Base-by-base conservation (phyloP, 2,888 invertebrate species). In the Boloria selene region DNA sequence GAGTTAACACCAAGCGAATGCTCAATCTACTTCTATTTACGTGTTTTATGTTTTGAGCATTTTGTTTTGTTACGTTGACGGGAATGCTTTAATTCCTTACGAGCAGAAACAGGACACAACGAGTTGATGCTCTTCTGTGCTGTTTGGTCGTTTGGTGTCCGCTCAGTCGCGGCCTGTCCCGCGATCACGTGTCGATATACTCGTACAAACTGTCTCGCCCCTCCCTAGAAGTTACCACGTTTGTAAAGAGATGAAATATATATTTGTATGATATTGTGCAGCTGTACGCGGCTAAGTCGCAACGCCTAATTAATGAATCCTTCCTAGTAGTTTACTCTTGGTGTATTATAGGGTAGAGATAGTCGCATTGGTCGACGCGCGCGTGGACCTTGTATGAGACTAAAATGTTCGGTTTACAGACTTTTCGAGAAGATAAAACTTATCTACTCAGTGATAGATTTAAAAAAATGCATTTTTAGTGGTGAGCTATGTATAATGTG, bases 391-490 rank as follows among this genome's bases (percentile, higher is more conserved):
- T 78, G 78, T 80, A 79, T 84, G 85, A 87, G 86, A 88, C 88
- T 88, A 81, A 87, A 80, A 80, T 76, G 76, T 83, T 88, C 87
- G 87, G 86, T 88, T 87, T 79, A 79, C 77, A 79, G 90, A 91
- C 87, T 92, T 92, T 92, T 91, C 91, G 91, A 89, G 87, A 84
- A 90, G 91, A 92, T 90, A 77, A 86, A 90, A 91, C 91, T 84
- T 80, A 79, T 91, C 91, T 90, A 90, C 90, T 88, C 90, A 88
- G 87, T 87, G 90, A 90, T 91, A 90, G 90, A 80, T 85, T 83
- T 52, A 70, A 85, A 83, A 86, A 86, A 85, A 87, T 91, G 91
- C 91, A 92, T 92, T 92, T 92, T 86, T 92, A 92, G 90, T 90
- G 89, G 77, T 84, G 89, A 90, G 75, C 87, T 90, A 56, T 88